Base-by-base conservation (phyloP, 1,140 invertebrate genomes). In the Mya arenaria region DNA sequence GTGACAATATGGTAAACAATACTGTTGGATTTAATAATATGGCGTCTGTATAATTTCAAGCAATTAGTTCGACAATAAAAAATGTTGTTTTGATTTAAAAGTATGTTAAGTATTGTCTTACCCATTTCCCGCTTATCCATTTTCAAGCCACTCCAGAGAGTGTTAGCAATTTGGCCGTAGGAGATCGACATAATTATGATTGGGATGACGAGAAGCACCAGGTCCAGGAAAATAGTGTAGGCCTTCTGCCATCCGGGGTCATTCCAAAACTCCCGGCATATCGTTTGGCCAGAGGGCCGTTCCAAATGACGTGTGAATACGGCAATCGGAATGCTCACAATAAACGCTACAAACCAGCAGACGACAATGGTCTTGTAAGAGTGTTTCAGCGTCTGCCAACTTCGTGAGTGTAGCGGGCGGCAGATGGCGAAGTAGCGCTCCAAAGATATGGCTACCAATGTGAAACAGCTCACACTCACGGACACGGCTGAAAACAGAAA, bases 341-440 rank as follows among this genome's bases (percentile, higher is more conserved):
- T n/a, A 32, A 83, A 84, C 0, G 91, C 85, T n/a, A 85, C 41
- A 0, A 84, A 28, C 91, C 91, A 92, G 77, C 87, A 89, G 0
- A 89, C 78, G 10, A 75, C 86, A 15, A 92, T 89, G 32, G 84
- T 96, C 92, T 97, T 97, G 93, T 97, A 97, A 19, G 97, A 96
- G 91, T 98, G 97, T 77, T 95, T 97, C 77, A 96, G 94, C 0
- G 97, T 98, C 93, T 98, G 97, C 97, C 97, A 98, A 95, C 94
- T 82, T 15, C 92, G 83, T 1, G 91, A 92, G 34, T 89, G 86
- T 5, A 98, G 90, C 0, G 97, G 97, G 69, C 96, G 95, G 88
- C 97, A 98, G 85, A 98, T 98, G 34, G 97, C 97, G 90, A 97
- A 98, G 92, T 97, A 98, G 1, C 97, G 93, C 91, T 98, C 97